These are phyloP conservation scores for Mionectes macconnelli DNA, from an alignment of 2,113 vertebrate species.

Conservation along the genomic window DNA sequence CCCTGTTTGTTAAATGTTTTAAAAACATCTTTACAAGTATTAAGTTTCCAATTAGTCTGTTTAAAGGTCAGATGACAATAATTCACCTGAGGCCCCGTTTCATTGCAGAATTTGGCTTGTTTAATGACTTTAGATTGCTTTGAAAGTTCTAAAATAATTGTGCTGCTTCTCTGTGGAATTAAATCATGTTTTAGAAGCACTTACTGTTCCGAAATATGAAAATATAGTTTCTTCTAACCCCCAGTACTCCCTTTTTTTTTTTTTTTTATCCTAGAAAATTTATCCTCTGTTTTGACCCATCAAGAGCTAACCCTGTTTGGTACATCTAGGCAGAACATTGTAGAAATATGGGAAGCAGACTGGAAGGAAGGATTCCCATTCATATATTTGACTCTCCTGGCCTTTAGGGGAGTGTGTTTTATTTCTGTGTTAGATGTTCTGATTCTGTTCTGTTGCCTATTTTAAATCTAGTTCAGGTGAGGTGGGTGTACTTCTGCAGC, in stretches of 20 bases:
- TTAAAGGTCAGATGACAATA: not conserved
- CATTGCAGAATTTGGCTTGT: not conserved
- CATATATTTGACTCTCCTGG: not conserved
- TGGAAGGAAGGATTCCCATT: not conserved
- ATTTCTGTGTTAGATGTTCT: not conserved
- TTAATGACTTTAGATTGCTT: not conserved
- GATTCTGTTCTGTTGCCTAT: not conserved
- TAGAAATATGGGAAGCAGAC: not conserved
- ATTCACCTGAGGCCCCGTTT: not conserved
- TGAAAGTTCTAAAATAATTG: not conserved
- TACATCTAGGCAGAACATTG: not conserved
- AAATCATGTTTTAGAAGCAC: not conserved
- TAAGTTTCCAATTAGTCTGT: not conserved
- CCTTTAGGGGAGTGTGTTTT: not conserved
- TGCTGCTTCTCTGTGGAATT: not conserved
- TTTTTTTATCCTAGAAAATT: not conserved
- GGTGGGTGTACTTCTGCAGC: not conserved
- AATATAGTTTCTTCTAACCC: not conserved
- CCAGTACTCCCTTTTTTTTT: fast-evolving
- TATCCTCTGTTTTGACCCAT: not conserved
- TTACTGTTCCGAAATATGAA: not conserved
- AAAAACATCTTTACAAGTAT: not conserved
- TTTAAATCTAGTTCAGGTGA: not conserved
- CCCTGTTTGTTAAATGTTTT: not conserved
- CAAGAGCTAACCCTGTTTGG: not conserved